Conservation (phyloP, 2,113 vertebrate genomes). For the Conger conger region DNA sequence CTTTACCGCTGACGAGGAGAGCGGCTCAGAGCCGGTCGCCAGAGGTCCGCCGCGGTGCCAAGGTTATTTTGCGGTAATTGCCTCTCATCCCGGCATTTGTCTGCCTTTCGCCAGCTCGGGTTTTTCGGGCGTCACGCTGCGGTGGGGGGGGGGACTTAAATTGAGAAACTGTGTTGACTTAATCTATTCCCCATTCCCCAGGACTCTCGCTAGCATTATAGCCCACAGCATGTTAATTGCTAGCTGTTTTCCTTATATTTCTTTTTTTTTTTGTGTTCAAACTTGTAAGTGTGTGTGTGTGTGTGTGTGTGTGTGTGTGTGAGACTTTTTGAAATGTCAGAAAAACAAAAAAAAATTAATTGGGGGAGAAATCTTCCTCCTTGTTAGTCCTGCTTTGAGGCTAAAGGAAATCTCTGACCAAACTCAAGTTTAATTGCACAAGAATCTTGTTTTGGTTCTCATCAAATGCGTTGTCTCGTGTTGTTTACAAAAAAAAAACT, state of each 20-base stretch:
- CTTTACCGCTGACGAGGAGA: background rate
- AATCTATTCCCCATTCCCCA: background rate
- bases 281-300: background rate
- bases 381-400: background rate
- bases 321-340: background rate
- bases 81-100: conserved; percentile 57
- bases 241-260: background rate
- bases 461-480: background rate
- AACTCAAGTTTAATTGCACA: background rate
- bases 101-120: conserved; percentile 50
- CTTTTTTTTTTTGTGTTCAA: background rate
- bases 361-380: background rate
- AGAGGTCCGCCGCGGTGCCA: conserved; percentile 62
- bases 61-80: conserved; percentile 72
- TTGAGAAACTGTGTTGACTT: conserved; percentile 36
- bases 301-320: background rate
- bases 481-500: too few relatives aligned
- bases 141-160: conserved; percentile 45
- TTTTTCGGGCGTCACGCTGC: conserved; percentile 46
- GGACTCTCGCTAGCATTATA: background rate
- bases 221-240: background rate
- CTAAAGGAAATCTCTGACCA: background rate
- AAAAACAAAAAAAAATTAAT: background rate
- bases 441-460: background rate
- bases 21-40: conserved; percentile 60